A percentile compares a stretch with the other conserved stretches of the same genome.
phyloP scores from a whole-genome alignment of 2,888 invertebrate genomes.

The Heliconius ethilla region DNA sequence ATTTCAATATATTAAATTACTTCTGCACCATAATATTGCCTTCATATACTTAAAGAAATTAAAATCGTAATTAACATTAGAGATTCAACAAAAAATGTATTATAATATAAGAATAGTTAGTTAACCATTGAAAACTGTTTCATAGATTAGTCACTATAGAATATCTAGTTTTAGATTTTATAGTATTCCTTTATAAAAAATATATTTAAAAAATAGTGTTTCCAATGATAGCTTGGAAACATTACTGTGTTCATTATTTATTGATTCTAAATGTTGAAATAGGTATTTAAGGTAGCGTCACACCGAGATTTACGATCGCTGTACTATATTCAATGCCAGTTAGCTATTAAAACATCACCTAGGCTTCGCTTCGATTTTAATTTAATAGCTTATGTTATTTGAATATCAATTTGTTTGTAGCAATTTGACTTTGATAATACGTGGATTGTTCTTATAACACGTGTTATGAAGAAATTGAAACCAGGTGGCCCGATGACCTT shows the following conservation, averaged over 20 bases:
- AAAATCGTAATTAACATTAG: slow-evolving; percentile 38
- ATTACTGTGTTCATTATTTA: slow-evolving; percentile 58
- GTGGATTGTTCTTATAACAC: neutral
- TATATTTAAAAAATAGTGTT: slow-evolving; percentile 45
- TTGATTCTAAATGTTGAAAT: slow-evolving; percentile 59
- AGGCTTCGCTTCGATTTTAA: neutral
- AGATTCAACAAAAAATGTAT: slow-evolving; percentile 44
- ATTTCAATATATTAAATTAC: slow-evolving; percentile 20
- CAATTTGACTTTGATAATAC: neutral
- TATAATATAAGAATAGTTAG: slow-evolving; percentile 41
- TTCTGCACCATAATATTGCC: slow-evolving; percentile 32
- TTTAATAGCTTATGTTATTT: slow-evolving; percentile 9
- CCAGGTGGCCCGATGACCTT: too few species aligned
- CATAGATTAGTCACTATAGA: slow-evolving; percentile 44
- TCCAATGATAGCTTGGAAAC: too few species aligned
- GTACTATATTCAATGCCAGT: slow-evolving; percentile 28
- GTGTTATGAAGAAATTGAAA: neutral
- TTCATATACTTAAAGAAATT: slow-evolving; percentile 36
- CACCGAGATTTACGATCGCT: slow-evolving; percentile 41
- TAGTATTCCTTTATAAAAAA: slow-evolving; percentile 66
- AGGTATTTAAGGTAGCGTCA: slow-evolving; percentile 53
- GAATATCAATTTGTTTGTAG: neutral
- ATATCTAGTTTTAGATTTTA: slow-evolving; percentile 47
- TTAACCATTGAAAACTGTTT: slow-evolving; percentile 44
- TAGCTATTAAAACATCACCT: neutral